Base-by-base conservation (phyloP, 2,797 vertebrate genomes). In the Chelmon rostratus region DNA sequence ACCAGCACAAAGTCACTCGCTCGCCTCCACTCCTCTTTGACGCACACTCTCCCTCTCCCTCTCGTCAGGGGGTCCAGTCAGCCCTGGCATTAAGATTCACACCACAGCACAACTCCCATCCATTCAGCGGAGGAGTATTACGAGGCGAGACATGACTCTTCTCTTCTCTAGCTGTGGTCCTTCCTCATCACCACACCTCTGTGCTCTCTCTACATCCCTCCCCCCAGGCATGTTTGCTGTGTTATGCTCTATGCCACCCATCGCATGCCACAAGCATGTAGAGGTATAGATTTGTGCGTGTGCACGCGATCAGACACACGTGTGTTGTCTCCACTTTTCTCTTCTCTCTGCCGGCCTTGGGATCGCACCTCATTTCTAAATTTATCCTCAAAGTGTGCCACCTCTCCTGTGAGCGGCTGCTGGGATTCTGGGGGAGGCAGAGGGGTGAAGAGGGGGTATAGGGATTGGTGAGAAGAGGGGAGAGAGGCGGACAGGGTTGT, bases 341-440 rank as follows among this genome's bases (percentile, higher is more conserved):
- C 61, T 86, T 69, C 81, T 89, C 78, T 78, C 78, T 70, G 81
- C 82, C 47, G 88, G 93, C 93, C 93, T 87, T 94, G 83, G 93
- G 94, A 95, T 95, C 94, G 92, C 87, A 95, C 93, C 94, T 91
- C 94, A 95, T 95, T 94, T 95, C 96, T 96, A 93, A 96, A 97
- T 96, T 96, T 89, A 73, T 95, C 94, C 92, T 94, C 93, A 96
- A 97, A 97, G 96, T 96, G 87, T 97, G 96, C 95, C 97, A 97
- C 95, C 96, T 97, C 96, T 97, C 97, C 84, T 96, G 96, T 94
- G 95, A 96, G 96, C 96, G 94, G 95, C 95, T 95, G 93, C 94
- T 96, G 91, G 92, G 96, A 97, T 95, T 92, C 95, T 95, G 66
- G 61, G 69, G 54, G 59, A 33, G 50, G 62, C 31, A 69, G 71